phyloP scores from a whole-genome alignment of 2,888 invertebrate species.

The Eledona agricola region DNA sequence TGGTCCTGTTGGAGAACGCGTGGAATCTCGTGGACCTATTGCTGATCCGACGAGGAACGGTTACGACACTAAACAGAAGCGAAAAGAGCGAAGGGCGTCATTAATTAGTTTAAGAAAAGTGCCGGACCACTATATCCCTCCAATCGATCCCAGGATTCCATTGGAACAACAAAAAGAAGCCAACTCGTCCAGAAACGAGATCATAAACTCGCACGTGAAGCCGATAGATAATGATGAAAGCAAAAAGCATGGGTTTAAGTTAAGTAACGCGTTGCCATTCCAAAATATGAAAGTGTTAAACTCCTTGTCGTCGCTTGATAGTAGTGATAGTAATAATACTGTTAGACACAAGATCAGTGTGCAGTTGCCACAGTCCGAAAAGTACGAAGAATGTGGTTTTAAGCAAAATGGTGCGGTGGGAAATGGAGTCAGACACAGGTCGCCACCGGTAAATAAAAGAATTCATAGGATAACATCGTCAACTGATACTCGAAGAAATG shows the following conservation, averaged over 20 bases:
- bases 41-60: conserved; percentile 45
- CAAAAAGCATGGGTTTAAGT: conserved; percentile 21
- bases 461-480: no score
- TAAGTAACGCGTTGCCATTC: conserved; percentile 43
- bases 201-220: conserved; percentile 14
- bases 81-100: conserved; percentile 36
- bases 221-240: neutral
- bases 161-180: conserved; percentile 55
- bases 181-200: conserved; percentile 22
- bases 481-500: no score
- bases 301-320: conserved; percentile 45
- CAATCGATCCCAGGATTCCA: conserved; percentile 61
- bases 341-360: conserved; percentile 51
- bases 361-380: conserved; percentile 49
- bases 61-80: conserved; percentile 16
- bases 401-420: conserved; percentile 3
- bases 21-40: conserved; percentile 54
- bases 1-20: conserved; percentile 57
- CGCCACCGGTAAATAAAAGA: conserved; percentile 17
- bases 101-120: conserved; percentile 41
- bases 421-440: conserved; percentile 17
- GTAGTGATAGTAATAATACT: conserved; percentile 44
- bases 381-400: conserved; percentile 8
- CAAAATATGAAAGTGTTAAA: conserved; percentile 44
- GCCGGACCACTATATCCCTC: conserved; percentile 55